These are phyloP conservation scores for Prunella fulvescens DNA, from an alignment of 2,113 vertebrate genomes.

Conservation along the genomic window DNA sequence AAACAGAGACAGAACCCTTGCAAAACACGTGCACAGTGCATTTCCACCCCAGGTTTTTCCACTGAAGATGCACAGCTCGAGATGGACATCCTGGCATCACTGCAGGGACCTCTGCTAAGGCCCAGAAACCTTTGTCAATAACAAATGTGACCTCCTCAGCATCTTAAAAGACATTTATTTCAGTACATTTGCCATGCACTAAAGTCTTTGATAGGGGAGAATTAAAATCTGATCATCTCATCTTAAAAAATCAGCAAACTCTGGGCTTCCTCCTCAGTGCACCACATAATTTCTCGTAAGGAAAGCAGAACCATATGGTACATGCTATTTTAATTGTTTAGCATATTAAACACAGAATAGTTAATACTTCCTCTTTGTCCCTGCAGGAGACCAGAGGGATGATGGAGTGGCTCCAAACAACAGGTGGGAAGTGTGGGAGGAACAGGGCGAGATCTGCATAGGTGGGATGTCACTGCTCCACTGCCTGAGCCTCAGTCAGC, in stretches of 20 bases:
- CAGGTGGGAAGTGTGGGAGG: background rate
- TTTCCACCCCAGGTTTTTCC: background rate
- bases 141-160: background rate
- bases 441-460: rapidly evolving
- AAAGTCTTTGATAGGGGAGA: background rate
- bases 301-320: background rate
- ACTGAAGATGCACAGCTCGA: background rate
- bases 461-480: background rate
- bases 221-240: background rate
- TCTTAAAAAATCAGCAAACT: background rate
- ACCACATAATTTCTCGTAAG: background rate
- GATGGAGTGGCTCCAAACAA: background rate
- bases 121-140: background rate
- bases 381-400: background rate
- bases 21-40: background rate
- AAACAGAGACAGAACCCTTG: background rate
- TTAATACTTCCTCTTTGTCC: background rate
- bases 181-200: background rate
- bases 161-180: background rate
- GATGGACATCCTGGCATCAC: background rate
- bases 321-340: background rate
- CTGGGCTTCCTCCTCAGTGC: background rate
- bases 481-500: rapidly evolving
- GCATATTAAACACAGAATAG: background rate
- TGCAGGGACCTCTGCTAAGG: background rate